These are phyloP conservation scores for Spodoptera exigua DNA, from an alignment of 2,888 invertebrate genomes.

Conservation along the genomic window DNA sequence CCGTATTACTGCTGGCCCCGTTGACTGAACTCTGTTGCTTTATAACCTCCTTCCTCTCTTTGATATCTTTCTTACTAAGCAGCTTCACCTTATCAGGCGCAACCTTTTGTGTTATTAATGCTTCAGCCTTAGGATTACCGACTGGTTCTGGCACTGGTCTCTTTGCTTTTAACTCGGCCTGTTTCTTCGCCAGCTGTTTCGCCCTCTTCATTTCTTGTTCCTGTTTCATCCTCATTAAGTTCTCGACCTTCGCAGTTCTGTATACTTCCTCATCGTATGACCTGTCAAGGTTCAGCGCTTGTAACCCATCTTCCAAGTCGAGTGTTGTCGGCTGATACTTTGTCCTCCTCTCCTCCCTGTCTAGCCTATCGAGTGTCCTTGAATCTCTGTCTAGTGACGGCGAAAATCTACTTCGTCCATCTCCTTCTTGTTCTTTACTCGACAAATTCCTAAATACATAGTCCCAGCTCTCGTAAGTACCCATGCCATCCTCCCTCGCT, in stretches of 20 bases:
- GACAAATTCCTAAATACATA: conserved; percentile 94
- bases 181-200: conserved; percentile 75
- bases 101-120: conserved; percentile 73
- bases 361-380: conserved; percentile 81
- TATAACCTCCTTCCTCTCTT: conserved; percentile 79
- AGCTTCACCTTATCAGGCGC: conserved; percentile 83
- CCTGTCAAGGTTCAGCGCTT: conserved; percentile 85
- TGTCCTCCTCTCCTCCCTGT: conserved; percentile 79
- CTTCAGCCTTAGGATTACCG: conserved; percentile 78
- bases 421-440: conserved; percentile 91
- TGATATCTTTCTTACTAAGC: conserved; percentile 80
- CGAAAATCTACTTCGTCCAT: conserved; percentile 91
- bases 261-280: conserved; percentile 81
- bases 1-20: conserved; percentile 64
- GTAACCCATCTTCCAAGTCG: conserved; percentile 89
- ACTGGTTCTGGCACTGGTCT: conserved; percentile 78
- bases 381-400: conserved; percentile 85
- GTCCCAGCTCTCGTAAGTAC: conserved; percentile 93
- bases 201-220: conserved; percentile 80
- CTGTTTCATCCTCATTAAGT: conserved; percentile 81
- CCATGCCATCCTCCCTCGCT: conserved; percentile 91
- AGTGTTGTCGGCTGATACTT: conserved; percentile 87
- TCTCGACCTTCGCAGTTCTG: conserved; percentile 87
- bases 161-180: conserved; percentile 72
- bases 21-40: conserved; percentile 80